These are phyloP conservation scores for Aphelenchoides avenae DNA, from an alignment of 1,140 invertebrate genomes.

Conservation along the genomic window DNA sequence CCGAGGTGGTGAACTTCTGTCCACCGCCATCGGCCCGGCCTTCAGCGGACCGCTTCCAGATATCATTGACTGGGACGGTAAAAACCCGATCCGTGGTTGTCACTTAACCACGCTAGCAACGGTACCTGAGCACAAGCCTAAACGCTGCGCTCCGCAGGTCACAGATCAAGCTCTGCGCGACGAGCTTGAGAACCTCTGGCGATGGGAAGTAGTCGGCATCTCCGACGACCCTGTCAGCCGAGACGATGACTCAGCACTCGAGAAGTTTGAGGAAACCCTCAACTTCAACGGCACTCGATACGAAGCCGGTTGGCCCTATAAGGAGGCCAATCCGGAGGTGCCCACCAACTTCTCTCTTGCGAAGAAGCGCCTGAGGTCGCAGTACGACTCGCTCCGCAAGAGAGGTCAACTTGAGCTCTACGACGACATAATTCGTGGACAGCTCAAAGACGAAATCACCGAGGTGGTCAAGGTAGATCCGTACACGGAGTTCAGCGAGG, in stretches of 20 bases:
- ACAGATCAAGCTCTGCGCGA: too few relatives aligned
- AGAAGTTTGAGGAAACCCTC: conserved; percentile 1
- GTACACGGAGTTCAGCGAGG: not conserved
- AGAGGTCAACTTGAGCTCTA: conserved; percentile 6
- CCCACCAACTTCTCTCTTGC: conserved; percentile 4
- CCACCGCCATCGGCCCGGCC: too few relatives aligned
- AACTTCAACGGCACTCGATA: not conserved
- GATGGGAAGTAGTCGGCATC: conserved; percentile 3
- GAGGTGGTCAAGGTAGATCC: not conserved
- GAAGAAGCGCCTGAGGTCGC: conserved; percentile 1
- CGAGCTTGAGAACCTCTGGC: conserved; percentile 1
- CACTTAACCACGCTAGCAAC: too few relatives aligned
- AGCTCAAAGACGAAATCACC: conserved; percentile 4
- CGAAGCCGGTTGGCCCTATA: not conserved
- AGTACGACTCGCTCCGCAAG: not conserved
- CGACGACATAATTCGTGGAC: not conserved
- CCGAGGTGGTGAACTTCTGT: too few relatives aligned
- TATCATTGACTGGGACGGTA: too few relatives aligned
- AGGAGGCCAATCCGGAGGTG: not conserved
- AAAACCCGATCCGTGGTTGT: too few relatives aligned
- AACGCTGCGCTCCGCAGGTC: too few relatives aligned
- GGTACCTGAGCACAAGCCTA: too few relatives aligned
- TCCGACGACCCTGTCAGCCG: not conserved
- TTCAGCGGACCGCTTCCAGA: too few relatives aligned
- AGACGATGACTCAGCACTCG: conserved; percentile 4